Conservation (phyloP, 2,113 vertebrate species). For the Connochaetes taurinus region DNA sequence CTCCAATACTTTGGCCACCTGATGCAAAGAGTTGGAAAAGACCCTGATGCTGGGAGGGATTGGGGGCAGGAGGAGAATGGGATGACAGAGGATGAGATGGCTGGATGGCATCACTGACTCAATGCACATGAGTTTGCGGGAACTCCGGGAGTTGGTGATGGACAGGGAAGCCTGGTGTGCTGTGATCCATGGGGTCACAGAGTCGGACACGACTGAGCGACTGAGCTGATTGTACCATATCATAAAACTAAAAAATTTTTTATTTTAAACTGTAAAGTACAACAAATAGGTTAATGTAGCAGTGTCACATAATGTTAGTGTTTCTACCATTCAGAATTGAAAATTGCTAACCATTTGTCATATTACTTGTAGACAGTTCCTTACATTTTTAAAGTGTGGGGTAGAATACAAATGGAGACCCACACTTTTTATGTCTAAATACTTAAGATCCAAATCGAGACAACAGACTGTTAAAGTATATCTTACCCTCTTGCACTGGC, state of each 20-base stretch:
- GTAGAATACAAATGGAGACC: background rate
- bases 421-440: background rate
- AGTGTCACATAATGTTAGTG: background rate
- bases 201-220: no score
- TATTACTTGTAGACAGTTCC: background rate
- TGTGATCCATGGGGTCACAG: no score
- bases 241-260: background rate
- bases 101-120: no score
- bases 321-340: background rate
- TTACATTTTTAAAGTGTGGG: background rate
- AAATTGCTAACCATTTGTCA: background rate
- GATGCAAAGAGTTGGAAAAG: no score
- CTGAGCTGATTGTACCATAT: background rate
- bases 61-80: no score
- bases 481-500: background rate
- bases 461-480: background rate
- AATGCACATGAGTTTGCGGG: no score
- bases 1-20: no score
- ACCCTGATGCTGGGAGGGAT: no score
- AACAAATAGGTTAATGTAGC: background rate
- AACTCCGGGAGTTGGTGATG: no score
- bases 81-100: no score
- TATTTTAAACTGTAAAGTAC: background rate
- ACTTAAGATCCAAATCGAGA: background rate
- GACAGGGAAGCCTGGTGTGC: no score